Percentiles rank a stretch among this genome's conserved stretches.
Conservation (phyloP, 1,140 invertebrate genomes). For the Drosophila neocordata region DNA sequence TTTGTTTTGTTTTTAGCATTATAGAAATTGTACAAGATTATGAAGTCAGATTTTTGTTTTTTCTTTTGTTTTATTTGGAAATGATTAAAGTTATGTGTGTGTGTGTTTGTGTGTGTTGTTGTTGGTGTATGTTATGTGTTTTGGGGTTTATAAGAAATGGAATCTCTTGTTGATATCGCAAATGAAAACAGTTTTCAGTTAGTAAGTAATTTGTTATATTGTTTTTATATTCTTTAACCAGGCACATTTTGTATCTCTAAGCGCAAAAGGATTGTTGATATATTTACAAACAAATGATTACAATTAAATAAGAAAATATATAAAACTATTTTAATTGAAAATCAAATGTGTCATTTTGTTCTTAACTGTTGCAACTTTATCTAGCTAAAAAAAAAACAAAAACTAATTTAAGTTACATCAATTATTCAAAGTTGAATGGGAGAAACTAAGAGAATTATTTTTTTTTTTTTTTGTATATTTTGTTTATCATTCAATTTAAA, state of each 20-base stretch:
- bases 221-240: constrained; percentile 31
- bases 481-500: background rate
- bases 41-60: constrained; percentile 11
- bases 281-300: no score
- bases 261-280: constrained; percentile 12
- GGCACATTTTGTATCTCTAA: constrained; percentile 53
- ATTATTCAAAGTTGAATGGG: no score
- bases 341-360: no score
- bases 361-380: no score
- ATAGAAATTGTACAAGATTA: constrained; percentile 50
- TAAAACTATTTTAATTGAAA: no score
- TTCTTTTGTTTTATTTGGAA: constrained; percentile 22
- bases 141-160: constrained; percentile 73
- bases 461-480: no score
- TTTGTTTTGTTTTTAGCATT: constrained; percentile 37
- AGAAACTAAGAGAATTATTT: no score
- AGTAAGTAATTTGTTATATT: constrained; percentile 3
- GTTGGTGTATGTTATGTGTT: constrained; percentile 37
- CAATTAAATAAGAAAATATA: no score
- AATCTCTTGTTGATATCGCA: constrained; percentile 82
- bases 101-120: constrained; percentile 19
- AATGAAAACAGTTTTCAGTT: constrained; percentile 69
- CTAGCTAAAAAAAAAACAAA: no score
- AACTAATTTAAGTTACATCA: no score
- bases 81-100: constrained; percentile 40